Evolutionary conservation across 1,140 invertebrate genomes (phyloP), one percentile per base, ranked within the genome.

Genomic region (Cyclina sinensis): DNA sequence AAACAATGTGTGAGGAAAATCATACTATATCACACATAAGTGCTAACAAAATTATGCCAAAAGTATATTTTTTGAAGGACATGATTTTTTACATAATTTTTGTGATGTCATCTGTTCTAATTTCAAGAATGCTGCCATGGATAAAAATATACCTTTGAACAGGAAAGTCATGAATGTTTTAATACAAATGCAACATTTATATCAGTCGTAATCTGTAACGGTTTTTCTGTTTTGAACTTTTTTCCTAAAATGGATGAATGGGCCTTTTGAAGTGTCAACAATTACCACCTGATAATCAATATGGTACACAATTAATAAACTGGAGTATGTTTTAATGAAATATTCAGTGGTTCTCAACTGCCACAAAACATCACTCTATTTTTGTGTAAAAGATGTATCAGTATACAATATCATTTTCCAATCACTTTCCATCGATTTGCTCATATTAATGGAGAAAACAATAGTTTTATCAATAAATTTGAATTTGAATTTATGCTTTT

Each of bases 301-400:
- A 62, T n/a, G 18, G n/a, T 27, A 62, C 5, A 62, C 57, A 24
- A 62, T 62, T 62, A 62, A 62, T 62, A 27, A 62, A 62, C 9
- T 4, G 24, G 24, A 62, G 57, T n/a, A n/a, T 1, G n/a, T 27
- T 62, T 62, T 62, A 62, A 62, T 62, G 57, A 62, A 62, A 62
- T 62, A 62, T 62, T 62, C 57, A 62, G n/a, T 7, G n/a, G 57
- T 62, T 62, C 57, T 62, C 57, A 62, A 62, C 57, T 27, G 24
- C n/a, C n/a, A 62, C 57, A 62, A 62, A 62, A 62, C n/a, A 24
- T 27, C 27, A 62, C 57, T 4, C 7, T 62, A 62, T 62, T 62
- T 27, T 27, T 62, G 24, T 62, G 24, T 62, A 1, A 57, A 57
- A 57, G n/a, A 57, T 21, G n/a, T 57, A 57, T 57, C 14, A n/a